Evolutionary conservation across 1,140 invertebrate genomes (phyloP).

Genomic region (Bombyx mandarina): DNA sequence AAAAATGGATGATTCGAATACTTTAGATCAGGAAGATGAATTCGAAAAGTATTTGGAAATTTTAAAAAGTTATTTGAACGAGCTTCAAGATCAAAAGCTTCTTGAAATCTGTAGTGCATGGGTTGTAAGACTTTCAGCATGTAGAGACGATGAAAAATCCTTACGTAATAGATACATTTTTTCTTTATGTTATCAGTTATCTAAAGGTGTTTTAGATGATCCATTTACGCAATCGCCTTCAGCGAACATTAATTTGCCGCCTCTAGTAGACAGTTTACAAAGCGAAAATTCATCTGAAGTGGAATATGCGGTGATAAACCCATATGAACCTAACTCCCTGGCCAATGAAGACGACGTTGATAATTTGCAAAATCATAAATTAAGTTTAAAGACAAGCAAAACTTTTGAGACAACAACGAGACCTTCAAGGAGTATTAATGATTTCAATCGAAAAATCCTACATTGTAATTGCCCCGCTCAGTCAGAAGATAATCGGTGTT

Average conservation of each 20-base stretch:
- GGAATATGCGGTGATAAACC: constrained; percentile 34
- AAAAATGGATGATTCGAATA: constrained; percentile 38
- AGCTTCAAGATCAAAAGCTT: constrained; percentile 32
- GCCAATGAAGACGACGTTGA: constrained; percentile 2
- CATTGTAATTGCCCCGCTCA: constrained; percentile 21
- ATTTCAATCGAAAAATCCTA: constrained; percentile 9
- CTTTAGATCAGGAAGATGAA: constrained; percentile 38
- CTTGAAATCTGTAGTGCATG: constrained; percentile 46
- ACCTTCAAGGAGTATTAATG: background rate
- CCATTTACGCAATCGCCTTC: constrained; percentile 39
- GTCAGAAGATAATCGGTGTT: constrained; percentile 6
- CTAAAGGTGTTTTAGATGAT: constrained; percentile 37
- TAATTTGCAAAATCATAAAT: background rate
- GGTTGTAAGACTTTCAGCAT: constrained; percentile 45
- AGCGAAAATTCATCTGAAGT: constrained; percentile 35
- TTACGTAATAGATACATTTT: constrained; percentile 53
- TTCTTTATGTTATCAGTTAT: constrained; percentile 44
- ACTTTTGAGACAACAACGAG: constrained; percentile 1
- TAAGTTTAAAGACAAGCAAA: constrained; percentile 3
- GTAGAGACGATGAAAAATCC: constrained; percentile 34
- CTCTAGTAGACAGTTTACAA: constrained; percentile 22
- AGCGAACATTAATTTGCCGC: constrained; percentile 11
- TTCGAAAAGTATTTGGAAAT: constrained; percentile 52
- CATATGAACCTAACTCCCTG: constrained; percentile 15
- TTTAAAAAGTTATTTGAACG: constrained; percentile 38